Conservation (phyloP, 2,888 invertebrate species). For the Drosophila prolongata region DNA sequence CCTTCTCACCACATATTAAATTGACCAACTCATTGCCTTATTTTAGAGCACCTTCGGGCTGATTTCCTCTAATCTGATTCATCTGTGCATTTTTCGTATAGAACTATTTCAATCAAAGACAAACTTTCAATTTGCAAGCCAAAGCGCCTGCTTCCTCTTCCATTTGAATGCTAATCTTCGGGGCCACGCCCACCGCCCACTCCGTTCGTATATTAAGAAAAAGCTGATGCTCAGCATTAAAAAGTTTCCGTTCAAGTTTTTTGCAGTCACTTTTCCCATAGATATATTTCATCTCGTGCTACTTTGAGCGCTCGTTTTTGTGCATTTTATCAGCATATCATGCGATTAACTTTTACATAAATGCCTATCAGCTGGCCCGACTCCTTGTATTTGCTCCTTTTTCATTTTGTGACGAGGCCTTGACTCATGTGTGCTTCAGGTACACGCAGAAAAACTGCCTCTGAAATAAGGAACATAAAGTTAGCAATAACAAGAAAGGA, state of each 20-base stretch:
- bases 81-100: background rate
- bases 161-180: conserved; percentile 28
- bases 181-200: background rate
- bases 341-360: conserved; percentile 55
- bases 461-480: no score
- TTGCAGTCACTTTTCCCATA: background rate
- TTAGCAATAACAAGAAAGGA: no score
- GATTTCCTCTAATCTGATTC: conserved; percentile 13
- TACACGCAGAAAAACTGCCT: conserved; percentile 2
- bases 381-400: conserved; percentile 1
- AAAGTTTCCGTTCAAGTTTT: conserved; percentile 26
- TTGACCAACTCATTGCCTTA: background rate
- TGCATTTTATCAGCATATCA: conserved; percentile 50
- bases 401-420: background rate
- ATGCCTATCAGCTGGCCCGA: conserved; percentile 43
- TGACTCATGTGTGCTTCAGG: conserved; percentile 3
- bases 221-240: conserved; percentile 16
- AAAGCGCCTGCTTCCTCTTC: conserved; percentile 13
- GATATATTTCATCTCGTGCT: conserved; percentile 3
- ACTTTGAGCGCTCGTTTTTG: conserved; percentile 18
- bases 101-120: conserved; percentile 25
- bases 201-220: background rate
- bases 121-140: conserved; percentile 28
- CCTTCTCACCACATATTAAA: background rate
- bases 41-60: background rate